Evolutionary conservation across 2,113 vertebrate genomes (phyloP), one percentile per base, ranked within the genome.

Genomic region (Mesembrinibis cayennensis): DNA sequence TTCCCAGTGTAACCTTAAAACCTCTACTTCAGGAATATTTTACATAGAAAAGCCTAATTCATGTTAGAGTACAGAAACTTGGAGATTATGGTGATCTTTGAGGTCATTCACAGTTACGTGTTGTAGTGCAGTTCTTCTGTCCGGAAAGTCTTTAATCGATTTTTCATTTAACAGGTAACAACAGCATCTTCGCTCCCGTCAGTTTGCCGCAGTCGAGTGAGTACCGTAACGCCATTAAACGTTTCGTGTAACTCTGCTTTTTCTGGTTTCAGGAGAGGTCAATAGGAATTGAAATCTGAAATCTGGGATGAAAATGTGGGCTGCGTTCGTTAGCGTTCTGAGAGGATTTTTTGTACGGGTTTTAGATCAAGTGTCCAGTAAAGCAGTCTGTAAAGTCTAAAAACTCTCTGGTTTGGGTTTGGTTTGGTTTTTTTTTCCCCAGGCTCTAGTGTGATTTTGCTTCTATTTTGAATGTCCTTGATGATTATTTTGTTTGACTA

Each of bases 181-280:
- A 98, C 93, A 98, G 98, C 97, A 98, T 99, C 91, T 99, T 99
- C 42, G 98, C 98, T 93, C 95, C 98, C 1, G 98, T 99, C 85
- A 97, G 98, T 53, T 97, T 99, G 95, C 99, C 98, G 13, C 98
- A 98, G 81, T 98, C 98, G 44, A 99, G 99, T 99, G 97, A 99
- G 99, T 99, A 88, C 69, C 7, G 1, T 12, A 49, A 47, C 20
- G 47, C 26, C 44, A 4, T 26, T 32, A 14, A 67, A 23, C 30
- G 26, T 66, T 72, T 58, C 26, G 1, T 47, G 87, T 40, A 44
- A n/a, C 81, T 78, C 52, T 53, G 22, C 52, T 74, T 63, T 53
- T 47, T 32, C 65, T 23, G 56, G 27, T 13, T 13, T 44, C 38
- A 36, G 52, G 62, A 53, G 45, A 36, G 70, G 47, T 50, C n/a